Base-by-base conservation (phyloP, 2,888 invertebrate species). In the Zeuzera pyrina region DNA sequence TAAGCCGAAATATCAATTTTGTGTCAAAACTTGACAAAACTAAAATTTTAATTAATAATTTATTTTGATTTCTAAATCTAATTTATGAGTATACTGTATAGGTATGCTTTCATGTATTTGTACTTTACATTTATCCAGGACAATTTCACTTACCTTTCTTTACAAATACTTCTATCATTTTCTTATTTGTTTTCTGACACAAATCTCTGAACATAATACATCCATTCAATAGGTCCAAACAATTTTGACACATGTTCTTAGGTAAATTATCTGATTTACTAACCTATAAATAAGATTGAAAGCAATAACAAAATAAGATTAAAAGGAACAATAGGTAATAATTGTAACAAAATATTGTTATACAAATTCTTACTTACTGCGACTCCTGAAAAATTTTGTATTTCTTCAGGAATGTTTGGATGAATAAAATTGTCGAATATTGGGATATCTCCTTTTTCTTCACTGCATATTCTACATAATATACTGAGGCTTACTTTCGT, bases 191-290 rank as follows among this genome's bases (percentile, higher is more conserved):
- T 31, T 44, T 62, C 41, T 69, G 74, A 38, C 79, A 81, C 58
- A 79, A 56, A 34, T 78, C 70, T 38, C 76, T 57, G 31, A 81
- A 81, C 52, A 60, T 59, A 19, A 79, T 73, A 38, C 78, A 79
- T 26, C 78, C 71, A 56, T 78, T 73, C 13, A 81, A 52, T 8
- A 81, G 54, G 39, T 73, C 62, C 23, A 77, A 42, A 42, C 81
- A 81, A 33, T 49, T 64, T 45, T 74, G 61, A 43, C 81, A 81
- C 55, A 81, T 71, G 27, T 62, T 47, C 36, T 71, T 67, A 12
- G 76, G 57, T 34, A 67, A 53, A 25, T 57, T 57, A 43, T 76
- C 77, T 11, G 53, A 43, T 39, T 58, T 51, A 34, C 43, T 60
- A 33, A 81, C 47, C 81, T 81, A 47, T 28, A 54, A 66, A 35